phyloP scores from a whole-genome alignment of 2,888 invertebrate genomes.

The Apotomis turbidana region DNA sequence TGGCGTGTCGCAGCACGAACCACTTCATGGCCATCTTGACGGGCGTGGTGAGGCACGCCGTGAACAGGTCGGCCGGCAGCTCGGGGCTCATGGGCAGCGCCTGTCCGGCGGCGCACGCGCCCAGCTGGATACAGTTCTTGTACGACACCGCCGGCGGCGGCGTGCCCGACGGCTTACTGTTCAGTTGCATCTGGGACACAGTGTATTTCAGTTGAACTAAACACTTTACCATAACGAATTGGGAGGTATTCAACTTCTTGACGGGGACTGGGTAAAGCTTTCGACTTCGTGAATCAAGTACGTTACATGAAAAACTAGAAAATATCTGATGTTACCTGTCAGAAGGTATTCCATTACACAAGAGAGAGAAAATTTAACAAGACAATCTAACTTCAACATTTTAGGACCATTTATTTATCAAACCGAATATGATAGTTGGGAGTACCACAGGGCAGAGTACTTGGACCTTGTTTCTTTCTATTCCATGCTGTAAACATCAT shows the following conservation, averaged over 20 bases:
- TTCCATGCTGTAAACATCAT: too few species aligned
- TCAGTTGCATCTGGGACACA: slow-evolving; percentile 24
- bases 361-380: neutral
- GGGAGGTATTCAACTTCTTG: neutral
- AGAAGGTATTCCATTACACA: neutral
- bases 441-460: neutral
- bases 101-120: slow-evolving; percentile 97
- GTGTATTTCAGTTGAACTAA: neutral
- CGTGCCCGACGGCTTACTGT: slow-evolving; percentile 40
- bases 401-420: neutral
- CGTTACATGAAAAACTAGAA: neutral
- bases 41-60: too few species aligned
- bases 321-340: neutral
- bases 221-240: neutral
- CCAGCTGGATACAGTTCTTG: slow-evolving; percentile 97
- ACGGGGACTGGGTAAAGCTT: neutral
- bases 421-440: neutral
- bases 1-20: too few species aligned
- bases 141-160: slow-evolving; percentile 83
- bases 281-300: neutral
- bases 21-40: too few species aligned
- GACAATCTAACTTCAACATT: neutral
- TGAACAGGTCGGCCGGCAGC: slow-evolving; percentile 92
- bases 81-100: slow-evolving; percentile 98
- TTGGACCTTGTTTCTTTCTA: neutral